Evolutionary conservation across 2,888 invertebrate species (phyloP), one percentile per base, ranked within the genome.

Genomic region (Antheraea yamamai): DNA sequence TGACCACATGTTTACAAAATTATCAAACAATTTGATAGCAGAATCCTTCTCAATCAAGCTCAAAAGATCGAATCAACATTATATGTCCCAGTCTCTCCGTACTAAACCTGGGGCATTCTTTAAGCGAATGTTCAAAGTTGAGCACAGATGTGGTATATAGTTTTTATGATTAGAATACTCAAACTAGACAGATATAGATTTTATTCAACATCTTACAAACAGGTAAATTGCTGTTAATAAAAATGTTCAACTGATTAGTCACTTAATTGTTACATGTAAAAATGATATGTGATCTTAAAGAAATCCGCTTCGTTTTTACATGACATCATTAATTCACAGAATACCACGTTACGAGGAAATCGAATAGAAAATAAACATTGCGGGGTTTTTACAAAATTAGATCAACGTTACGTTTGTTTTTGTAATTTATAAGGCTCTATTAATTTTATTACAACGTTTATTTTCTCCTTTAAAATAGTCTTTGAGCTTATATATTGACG

Each of bases 291-390:
- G 64, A 66, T 66, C 30, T 66, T 14, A 16, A 66, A 66, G 35
- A 66, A 66, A 66, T 30, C 64, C 16, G 64, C 39, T 39, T 61
- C 39, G 16, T 18, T 16, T 23, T 4, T 14, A 47, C 0, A 39
- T 72, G 74, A 75, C 72, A 39, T 75, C 74, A 75, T 72, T 30
- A 23, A 61, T 75, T 72, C 74, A 75, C 26, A 23, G 74, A 75
- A 75, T 18, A 74, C 20, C 55, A 18, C 23, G 8, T 71, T 18
- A 61, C 58, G 61, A 71, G 47, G 72, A 75, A 70, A 55, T 66
- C 26, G 64, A 58, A 61, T 70, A 35, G 10, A 23, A 74, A 61
- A 75, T 64, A 72, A 8, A 18, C 52, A 61, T 72, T 26, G 72
- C n/a, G 58, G 73, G 74, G 61, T 23, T 75, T 74, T 75, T 71